phyloP scores from a whole-genome alignment of 1,140 invertebrate species.

The Elymnias hypermnestra region DNA sequence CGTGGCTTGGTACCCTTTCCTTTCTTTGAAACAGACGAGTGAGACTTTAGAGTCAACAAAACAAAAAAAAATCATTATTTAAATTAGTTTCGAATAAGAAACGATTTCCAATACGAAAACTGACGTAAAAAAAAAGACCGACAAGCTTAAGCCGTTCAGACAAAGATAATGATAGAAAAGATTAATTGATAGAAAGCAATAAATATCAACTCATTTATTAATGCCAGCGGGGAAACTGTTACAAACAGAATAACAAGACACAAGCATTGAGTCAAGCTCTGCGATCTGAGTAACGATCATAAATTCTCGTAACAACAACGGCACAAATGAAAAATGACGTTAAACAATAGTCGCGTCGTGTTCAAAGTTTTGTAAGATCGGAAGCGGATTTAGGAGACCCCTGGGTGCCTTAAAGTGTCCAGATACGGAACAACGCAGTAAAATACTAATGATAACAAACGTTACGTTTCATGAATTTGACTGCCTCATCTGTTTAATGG shows the following conservation, averaged over 20 bases:
- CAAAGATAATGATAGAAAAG: too few species aligned
- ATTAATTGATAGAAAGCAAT: neutral
- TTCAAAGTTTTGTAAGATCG: constrained; percentile 3
- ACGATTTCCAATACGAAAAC: too few species aligned
- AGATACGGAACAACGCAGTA: neutral
- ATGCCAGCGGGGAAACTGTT: neutral
- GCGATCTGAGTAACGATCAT: neutral
- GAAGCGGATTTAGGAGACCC: constrained; percentile 25
- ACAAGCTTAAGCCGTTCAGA: too few species aligned
- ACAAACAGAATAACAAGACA: neutral
- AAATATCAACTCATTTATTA: neutral
- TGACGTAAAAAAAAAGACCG: too few species aligned
- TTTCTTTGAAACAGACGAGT: too few species aligned
- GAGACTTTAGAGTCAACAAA: too few species aligned
- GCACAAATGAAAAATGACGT: constrained; percentile 1
- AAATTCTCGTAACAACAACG: neutral
- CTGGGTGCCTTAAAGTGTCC: constrained; percentile 18
- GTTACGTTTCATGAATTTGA: neutral
- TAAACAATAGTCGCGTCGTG: constrained; percentile 1
- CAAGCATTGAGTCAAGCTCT: neutral
- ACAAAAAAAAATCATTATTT: too few species aligned
- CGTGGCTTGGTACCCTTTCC: too few species aligned
- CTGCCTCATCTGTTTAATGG: too few species aligned
- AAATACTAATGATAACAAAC: neutral
- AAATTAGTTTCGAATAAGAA: too few species aligned